phyloP scores from a whole-genome alignment of 92 coral and sea anemone species.

The Virgularia gustaviana region DNA sequence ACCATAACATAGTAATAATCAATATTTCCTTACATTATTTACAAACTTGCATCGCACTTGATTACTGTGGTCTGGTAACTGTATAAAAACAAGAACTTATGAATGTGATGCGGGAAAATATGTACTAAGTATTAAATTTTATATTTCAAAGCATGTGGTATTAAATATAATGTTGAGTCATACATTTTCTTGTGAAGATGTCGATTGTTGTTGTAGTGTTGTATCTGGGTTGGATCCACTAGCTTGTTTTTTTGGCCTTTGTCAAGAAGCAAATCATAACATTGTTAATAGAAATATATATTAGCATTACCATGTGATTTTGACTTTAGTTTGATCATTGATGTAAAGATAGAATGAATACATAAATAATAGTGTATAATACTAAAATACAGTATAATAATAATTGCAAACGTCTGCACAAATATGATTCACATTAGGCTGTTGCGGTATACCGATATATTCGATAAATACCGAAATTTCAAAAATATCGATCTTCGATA shows the following conservation, averaged over 20 bases:
- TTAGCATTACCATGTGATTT: background rate
- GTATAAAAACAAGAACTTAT: background rate
- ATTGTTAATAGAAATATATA: background rate
- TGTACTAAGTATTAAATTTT: too few species aligned
- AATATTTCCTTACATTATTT: slow-evolving; percentile 70
- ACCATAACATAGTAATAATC: background rate
- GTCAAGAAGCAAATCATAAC: background rate
- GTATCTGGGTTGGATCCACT: slow-evolving; percentile 7
- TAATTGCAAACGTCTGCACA: background rate
- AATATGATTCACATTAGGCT: background rate
- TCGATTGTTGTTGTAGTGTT: slow-evolving; percentile 4
- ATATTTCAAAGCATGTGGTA: too few species aligned
- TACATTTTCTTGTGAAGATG: slow-evolving; percentile 31
- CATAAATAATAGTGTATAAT: too few species aligned
- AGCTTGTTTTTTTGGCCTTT: slow-evolving; percentile 65
- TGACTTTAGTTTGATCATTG: too few species aligned
- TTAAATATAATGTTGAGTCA: background rate
- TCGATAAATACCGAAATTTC: too few species aligned
- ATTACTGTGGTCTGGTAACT: slow-evolving; percentile 26
- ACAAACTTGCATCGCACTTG: slow-evolving; percentile 81
- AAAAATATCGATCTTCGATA: too few species aligned
- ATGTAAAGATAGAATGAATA: too few species aligned
- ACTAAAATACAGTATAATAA: background rate
- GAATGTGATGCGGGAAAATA: too few species aligned
- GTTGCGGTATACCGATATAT: background rate